phyloP scores from a whole-genome alignment of 92 coral and sea anemone genomes.

The Zoanthus solanderi region DNA sequence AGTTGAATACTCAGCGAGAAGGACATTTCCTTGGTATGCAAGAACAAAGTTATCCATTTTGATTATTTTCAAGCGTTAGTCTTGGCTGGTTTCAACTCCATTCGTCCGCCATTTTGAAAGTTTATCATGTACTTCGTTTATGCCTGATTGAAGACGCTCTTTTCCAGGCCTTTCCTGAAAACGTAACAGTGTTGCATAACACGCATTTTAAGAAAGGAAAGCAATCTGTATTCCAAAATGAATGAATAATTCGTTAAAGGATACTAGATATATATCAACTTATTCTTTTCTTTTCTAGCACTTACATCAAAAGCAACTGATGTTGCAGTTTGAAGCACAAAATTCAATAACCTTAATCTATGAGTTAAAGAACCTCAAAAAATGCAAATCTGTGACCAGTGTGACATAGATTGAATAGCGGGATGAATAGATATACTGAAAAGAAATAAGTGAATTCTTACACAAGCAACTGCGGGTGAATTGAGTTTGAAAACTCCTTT shows the following conservation, averaged over 20 bases:
- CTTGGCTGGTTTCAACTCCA: not conserved
- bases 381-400: not conserved
- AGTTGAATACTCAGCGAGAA: constrained; percentile 3
- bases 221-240: too few species aligned
- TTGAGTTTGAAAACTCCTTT: not conserved
- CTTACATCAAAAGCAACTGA: too few species aligned
- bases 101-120: constrained; percentile 9
- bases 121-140: not conserved
- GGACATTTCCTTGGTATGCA: constrained; percentile 19
- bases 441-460: too few species aligned
- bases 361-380: not conserved
- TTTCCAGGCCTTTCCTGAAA: not conserved
- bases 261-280: too few species aligned
- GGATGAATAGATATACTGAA: too few species aligned
- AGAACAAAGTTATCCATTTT: constrained; percentile 34
- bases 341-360: too few species aligned
- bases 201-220: too few species aligned
- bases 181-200: too few species aligned
- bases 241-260: too few species aligned
- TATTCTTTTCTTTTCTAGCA: not conserved
- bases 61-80: not conserved
- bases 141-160: not conserved
- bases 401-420: too few species aligned
- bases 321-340: not conserved
- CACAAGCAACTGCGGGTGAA: not conserved